phyloP scores from a whole-genome alignment of 2,888 invertebrate genomes.

The Leptopilina drosophilae region DNA sequence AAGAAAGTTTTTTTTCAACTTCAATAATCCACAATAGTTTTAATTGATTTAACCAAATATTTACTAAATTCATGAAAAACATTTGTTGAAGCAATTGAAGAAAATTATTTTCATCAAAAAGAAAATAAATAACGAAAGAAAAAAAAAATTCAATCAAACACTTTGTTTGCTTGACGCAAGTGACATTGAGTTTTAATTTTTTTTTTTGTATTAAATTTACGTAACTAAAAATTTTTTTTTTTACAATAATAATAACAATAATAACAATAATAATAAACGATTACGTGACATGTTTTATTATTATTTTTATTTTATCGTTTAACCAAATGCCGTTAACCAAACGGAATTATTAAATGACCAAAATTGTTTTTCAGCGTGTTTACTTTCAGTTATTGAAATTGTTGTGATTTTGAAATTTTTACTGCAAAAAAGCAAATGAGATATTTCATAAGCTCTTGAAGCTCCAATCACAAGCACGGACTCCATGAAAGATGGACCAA shows the following conservation, averaged over 20 bases:
- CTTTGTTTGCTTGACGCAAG: not conserved
- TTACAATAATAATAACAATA: not conserved
- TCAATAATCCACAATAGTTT: not conserved
- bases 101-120: not conserved
- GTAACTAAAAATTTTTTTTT: not conserved
- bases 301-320: not conserved
- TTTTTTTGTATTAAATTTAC: not conserved
- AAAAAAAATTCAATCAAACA: not conserved
- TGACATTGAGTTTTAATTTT: not conserved
- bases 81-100: not conserved
- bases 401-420: slow-evolving; percentile 9
- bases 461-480: slow-evolving; percentile 24
- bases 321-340: slow-evolving; percentile 5
- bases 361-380: not conserved
- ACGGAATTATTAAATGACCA: slow-evolving; percentile 1
- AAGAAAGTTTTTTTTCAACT: not conserved
- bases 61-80: not conserved
- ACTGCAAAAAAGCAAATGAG: not conserved
- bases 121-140: not conserved
- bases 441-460: slow-evolving; percentile 8
- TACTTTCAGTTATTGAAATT: not conserved
- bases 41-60: not conserved
- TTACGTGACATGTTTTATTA: not conserved
- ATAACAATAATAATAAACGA: not conserved
- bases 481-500: slow-evolving; percentile 35